Percentiles rank a stretch among this genome's conserved stretches.
phyloP scores from a whole-genome alignment of 64 coral and sea anemone species.

The Dendronephthya gigantea region DNA sequence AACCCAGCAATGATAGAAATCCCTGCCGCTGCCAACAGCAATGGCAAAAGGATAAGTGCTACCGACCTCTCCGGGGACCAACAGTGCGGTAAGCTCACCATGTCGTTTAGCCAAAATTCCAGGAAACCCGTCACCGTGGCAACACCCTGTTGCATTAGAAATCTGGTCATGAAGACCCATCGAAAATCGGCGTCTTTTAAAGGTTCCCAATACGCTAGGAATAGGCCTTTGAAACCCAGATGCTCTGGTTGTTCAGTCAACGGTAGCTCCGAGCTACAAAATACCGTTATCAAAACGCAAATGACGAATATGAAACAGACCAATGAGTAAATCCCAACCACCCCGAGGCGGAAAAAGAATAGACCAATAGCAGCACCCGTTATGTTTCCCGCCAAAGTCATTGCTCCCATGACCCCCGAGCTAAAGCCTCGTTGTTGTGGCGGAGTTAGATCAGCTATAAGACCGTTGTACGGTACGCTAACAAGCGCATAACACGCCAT shows the following conservation, averaged over 20 bases:
- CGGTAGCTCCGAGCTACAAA: slow-evolving; percentile 63
- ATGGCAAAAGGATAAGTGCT: slow-evolving; percentile 66
- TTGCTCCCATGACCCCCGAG: slow-evolving; percentile 98
- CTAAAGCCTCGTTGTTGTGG: slow-evolving; percentile 89
- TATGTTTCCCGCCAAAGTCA: slow-evolving; percentile 99
- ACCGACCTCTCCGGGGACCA: slow-evolving; percentile 89
- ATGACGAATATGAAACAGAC: slow-evolving; percentile 70
- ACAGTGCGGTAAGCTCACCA: slow-evolving; percentile 83
- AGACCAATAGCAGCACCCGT: slow-evolving; percentile 87
- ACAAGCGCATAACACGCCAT: slow-evolving; percentile 96
- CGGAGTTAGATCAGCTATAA: slow-evolving; percentile 83
- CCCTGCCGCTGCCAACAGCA: slow-evolving; percentile 68
- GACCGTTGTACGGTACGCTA: slow-evolving; percentile 95
- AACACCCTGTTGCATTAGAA: slow-evolving; percentile 97
- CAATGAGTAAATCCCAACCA: slow-evolving; percentile 16
- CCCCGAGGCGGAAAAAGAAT: slow-evolving; percentile 46
- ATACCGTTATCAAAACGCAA: slow-evolving; percentile 73
- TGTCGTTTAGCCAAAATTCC: slow-evolving; percentile 97
- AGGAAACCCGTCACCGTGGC: slow-evolving; percentile 95
- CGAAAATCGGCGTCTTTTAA: slow-evolving; percentile 83
- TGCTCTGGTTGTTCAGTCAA: neutral
- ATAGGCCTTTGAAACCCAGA: slow-evolving; percentile 56
- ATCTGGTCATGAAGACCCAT: slow-evolving; percentile 94
- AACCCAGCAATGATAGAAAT: slow-evolving; percentile 95
- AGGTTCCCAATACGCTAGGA: slow-evolving; percentile 93